phyloP scores from a whole-genome alignment of 2,888 invertebrate genomes.

The Metallyticus violacea region DNA sequence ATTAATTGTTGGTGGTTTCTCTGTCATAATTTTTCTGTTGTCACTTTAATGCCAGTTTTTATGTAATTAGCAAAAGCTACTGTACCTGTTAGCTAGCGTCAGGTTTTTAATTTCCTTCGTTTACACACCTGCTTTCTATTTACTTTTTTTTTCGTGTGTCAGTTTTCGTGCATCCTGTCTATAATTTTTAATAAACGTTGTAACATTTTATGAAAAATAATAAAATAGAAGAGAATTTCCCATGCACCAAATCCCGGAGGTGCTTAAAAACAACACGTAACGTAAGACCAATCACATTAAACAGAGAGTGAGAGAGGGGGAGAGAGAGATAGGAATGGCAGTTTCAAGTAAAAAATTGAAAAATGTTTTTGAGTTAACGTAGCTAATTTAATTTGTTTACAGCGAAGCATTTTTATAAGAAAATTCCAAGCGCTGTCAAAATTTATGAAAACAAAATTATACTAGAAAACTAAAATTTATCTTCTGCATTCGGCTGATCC shows the following conservation, averaged over 20 bases:
- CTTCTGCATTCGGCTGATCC: neutral
- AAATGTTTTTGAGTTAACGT: neutral
- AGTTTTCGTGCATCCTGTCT: neutral
- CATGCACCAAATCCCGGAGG: neutral
- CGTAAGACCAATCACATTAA: neutral
- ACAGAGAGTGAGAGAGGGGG: neutral
- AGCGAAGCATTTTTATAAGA: neutral
- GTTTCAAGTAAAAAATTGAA: neutral
- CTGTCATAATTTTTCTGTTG: neutral
- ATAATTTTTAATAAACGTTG: neutral
- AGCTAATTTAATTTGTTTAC: neutral
- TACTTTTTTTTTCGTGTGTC: neutral
- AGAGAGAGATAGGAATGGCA: no score
- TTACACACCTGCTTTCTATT: neutral
- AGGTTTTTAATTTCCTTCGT: neutral
- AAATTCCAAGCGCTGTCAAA: neutral
- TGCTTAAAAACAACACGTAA: neutral
- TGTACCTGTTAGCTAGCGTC: neutral
- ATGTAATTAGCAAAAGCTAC: neutral
- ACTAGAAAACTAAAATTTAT: neutral
- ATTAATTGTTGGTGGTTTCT: neutral
- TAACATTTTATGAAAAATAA: neutral
- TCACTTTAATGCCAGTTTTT: neutral
- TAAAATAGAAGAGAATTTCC: neutral
- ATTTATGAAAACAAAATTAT: neutral